phyloP scores from a whole-genome alignment of 1,140 invertebrate genomes.

The Euborellia annulipes region DNA sequence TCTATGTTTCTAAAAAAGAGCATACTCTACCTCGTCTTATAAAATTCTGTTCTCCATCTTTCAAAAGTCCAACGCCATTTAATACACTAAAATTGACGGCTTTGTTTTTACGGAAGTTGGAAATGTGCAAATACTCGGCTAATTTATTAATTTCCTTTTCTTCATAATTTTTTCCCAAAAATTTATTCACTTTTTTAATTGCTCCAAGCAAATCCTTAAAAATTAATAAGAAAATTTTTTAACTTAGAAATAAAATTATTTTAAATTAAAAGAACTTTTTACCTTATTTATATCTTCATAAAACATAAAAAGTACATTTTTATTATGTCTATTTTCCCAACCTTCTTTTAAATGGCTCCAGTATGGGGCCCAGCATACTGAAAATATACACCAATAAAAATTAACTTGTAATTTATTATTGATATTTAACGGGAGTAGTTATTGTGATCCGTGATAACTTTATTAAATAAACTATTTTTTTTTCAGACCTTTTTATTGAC shows the following conservation, averaged over 20 bases:
- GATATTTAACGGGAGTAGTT: too few species aligned
- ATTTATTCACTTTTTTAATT: slow-evolving; percentile 36
- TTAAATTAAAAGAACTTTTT: slow-evolving; percentile 15
- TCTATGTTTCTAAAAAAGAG: too few species aligned
- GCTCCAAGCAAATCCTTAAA: slow-evolving; percentile 36
- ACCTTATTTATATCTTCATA: slow-evolving; percentile 63
- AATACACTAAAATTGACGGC: slow-evolving; percentile 48
- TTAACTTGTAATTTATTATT: too few species aligned
- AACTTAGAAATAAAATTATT: too few species aligned
- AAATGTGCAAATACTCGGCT: slow-evolving; percentile 46
- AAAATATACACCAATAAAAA: too few species aligned
- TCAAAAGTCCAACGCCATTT: slow-evolving; percentile 36
- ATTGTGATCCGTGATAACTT: too few species aligned
- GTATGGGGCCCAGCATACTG: slow-evolving; percentile 54
- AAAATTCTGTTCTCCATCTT: slow-evolving; percentile 34
- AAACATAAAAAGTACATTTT: slow-evolving; percentile 58
- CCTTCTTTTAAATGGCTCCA: slow-evolving; percentile 63
- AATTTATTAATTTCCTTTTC: slow-evolving; percentile 35
- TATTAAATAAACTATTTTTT: too few species aligned
- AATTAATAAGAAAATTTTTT: too few species aligned
- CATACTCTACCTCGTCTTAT: slow-evolving; percentile 37
- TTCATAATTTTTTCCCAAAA: slow-evolving; percentile 38
- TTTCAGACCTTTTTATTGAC: too few species aligned
- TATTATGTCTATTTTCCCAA: slow-evolving; percentile 41
- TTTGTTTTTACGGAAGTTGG: slow-evolving; percentile 54